A percentile compares a stretch with the other conserved stretches of the same genome.
These are phyloP conservation scores for Heliothis subflexa DNA, from an alignment of 1,140 invertebrate genomes.

Conservation along the genomic window DNA sequence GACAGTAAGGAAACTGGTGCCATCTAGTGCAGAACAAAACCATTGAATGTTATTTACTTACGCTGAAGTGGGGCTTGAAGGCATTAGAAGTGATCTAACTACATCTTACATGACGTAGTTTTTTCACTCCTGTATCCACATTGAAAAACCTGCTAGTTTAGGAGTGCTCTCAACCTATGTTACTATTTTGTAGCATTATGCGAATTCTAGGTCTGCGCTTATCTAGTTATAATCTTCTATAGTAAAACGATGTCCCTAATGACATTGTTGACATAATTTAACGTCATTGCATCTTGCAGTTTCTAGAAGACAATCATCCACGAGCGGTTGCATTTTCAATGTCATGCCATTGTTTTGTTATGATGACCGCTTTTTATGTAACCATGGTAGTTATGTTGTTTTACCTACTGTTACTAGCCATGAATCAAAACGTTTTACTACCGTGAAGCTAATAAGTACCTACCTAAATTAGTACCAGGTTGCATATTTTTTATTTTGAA, in stretches of 20 bases:
- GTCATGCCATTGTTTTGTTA: slow-evolving; percentile 70
- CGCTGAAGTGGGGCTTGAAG: too few relatives aligned
- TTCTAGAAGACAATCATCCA: slow-evolving; percentile 47
- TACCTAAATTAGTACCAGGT: background rate
- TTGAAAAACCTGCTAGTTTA: background rate
- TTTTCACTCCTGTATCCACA: too few relatives aligned
- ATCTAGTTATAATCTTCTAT: background rate
- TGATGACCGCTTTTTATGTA: slow-evolving; percentile 46
- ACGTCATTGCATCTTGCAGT: slow-evolving; percentile 63
- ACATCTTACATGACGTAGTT: too few relatives aligned
- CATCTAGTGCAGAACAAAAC: too few relatives aligned
- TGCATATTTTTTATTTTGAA: background rate
- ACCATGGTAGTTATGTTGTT: background rate
- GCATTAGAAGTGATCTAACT: too few relatives aligned
- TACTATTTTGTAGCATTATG: background rate
- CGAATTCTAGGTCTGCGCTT: background rate
- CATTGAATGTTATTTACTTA: too few relatives aligned
- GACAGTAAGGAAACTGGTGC: too few relatives aligned
- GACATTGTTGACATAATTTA: slow-evolving; percentile 21
- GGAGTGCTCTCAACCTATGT: background rate
- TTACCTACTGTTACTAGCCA: slow-evolving; percentile 7
- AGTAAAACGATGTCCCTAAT: slow-evolving; percentile 4
- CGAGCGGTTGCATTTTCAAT: slow-evolving; percentile 62
- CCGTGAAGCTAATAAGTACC: background rate
- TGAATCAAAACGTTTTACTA: slow-evolving; percentile 2